These are phyloP conservation scores for Cyclopterus lumpus DNA, from an alignment of 2,797 vertebrate genomes.

Conservation along the genomic window DNA sequence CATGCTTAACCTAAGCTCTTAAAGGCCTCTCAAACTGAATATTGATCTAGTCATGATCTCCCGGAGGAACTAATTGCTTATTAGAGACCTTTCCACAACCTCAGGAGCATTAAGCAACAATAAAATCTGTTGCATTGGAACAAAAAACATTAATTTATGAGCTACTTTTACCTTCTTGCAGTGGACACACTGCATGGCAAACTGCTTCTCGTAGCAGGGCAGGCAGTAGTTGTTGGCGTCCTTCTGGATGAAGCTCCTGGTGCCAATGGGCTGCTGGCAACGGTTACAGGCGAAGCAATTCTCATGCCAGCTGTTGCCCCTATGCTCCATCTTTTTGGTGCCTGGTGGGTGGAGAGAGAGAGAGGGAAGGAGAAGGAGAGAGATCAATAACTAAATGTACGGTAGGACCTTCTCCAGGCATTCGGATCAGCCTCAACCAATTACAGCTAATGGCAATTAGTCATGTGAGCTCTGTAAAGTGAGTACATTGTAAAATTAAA, in stretches of 20 bases:
- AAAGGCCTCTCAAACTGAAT: background rate
- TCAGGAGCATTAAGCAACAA: background rate
- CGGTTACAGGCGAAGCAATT: slow-evolving; percentile 91
- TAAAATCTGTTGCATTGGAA: background rate
- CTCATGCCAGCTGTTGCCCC: slow-evolving; percentile 95
- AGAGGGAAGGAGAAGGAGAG: background rate
- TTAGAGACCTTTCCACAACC: background rate
- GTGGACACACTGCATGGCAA: slow-evolving; percentile 92
- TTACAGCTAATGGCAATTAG: background rate
- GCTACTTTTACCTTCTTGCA: slow-evolving; percentile 89
- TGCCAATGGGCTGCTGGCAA: slow-evolving; percentile 94
- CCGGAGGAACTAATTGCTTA: background rate
- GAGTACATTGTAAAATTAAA: background rate
- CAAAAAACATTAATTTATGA: background rate
- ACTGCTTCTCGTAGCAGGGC: slow-evolving; percentile 94
- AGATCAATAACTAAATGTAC: background rate
- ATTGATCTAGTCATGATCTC: slow-evolving; percentile 8
- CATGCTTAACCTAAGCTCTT: background rate
- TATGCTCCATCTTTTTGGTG: slow-evolving; percentile 97
- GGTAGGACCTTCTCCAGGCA: background rate
- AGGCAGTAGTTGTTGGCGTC: slow-evolving; percentile 91
- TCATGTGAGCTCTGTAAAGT: background rate
- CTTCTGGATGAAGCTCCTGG: slow-evolving; percentile 92
- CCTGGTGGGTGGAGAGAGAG: slow-evolving; percentile 75
- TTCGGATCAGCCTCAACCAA: background rate